Evolutionary conservation across 2,113 vertebrate genomes (phyloP).

Genomic region (Pteropus alecto): DNA sequence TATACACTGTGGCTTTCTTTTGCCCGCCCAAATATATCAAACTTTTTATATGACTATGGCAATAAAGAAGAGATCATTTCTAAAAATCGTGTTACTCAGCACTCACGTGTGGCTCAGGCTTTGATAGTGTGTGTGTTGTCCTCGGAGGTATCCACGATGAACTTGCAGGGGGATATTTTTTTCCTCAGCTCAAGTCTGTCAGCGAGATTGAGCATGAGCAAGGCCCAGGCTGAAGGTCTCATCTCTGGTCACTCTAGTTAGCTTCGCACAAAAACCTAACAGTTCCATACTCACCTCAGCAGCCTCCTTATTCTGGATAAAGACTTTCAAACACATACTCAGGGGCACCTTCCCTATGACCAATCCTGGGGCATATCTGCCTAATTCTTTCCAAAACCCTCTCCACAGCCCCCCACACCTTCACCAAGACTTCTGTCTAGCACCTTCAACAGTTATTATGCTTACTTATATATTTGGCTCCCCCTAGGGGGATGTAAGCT

Average conservation of each 20-base stretch:
- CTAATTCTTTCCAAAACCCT: not conserved
- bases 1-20: slow-evolving; percentile 71
- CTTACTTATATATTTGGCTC: slow-evolving; percentile 48
- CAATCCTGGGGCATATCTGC: not conserved
- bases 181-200: not conserved
- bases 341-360: not conserved
- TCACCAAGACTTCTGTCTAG: not conserved
- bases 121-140: not conserved
- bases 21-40: slow-evolving; percentile 62
- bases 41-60: slow-evolving; percentile 77
- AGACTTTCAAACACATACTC: not conserved
- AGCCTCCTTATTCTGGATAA: not conserved
- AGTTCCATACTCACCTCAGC: not conserved
- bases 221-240: not conserved
- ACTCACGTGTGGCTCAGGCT: not conserved
- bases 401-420: not conserved
- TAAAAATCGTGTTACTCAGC: not conserved
- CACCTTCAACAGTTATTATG: not conserved
- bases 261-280: not conserved
- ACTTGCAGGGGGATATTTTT: not conserved
- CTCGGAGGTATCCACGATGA: not conserved
- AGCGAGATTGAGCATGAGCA: not conserved
- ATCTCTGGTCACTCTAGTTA: not conserved
- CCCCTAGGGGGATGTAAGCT: slow-evolving; percentile 3
- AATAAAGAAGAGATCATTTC: slow-evolving; percentile 81